Base-by-base conservation (phyloP, 2,888 invertebrate genomes). In the Hipparchia sbordonii region DNA sequence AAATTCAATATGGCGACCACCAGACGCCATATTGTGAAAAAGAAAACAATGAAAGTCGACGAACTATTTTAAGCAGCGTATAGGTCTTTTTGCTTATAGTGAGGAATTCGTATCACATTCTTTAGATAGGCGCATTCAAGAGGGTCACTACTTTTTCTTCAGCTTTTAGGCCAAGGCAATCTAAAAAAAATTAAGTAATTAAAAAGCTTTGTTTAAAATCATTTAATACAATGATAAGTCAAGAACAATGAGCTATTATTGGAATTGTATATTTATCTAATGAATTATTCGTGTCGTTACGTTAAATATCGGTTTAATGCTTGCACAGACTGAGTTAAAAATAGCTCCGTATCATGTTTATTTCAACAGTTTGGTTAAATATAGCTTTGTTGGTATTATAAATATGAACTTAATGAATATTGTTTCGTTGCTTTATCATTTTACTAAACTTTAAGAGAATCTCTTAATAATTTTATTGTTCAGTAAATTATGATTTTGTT, bases 281-380 rank as follows among this genome's bases (percentile, higher is more conserved):
- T 69, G n/a, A 60, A 60, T 69, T 69, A 69, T 69, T 61, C 69
- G 69, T 68, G 60, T 12, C 33, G 33, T 69, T 52, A 48, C 68
- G 12, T 68, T 68, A 67, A 57, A 46, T 68, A 59, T 56, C 1
- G 52, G 23, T 13, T 61, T 60, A 60, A 52, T 69, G 62, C 70
- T 56, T 62, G 63, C 62, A 54, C 56, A 56, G 3, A 54, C 56
- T 48, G 3, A 48, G 10, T 62, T 70, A 70, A 70, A 70, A 70
- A 70, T 70, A 70, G 62, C 70, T 13, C 39, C 56, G n/a, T 70
- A 70, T 70, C 70, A 63, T 63, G 70, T 70, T 70, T 63, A 56
- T 63, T 63, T 70, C 62, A 62, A 62, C 62, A 63, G 62, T 33
- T 12, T 63, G 23, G 62, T 70, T 70, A 70, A 70, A 70, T 70